Evolutionary conservation across 1,140 invertebrate genomes (phyloP), one percentile per base, ranked within the genome.

Genomic region (Drosophila oshimai): DNA sequence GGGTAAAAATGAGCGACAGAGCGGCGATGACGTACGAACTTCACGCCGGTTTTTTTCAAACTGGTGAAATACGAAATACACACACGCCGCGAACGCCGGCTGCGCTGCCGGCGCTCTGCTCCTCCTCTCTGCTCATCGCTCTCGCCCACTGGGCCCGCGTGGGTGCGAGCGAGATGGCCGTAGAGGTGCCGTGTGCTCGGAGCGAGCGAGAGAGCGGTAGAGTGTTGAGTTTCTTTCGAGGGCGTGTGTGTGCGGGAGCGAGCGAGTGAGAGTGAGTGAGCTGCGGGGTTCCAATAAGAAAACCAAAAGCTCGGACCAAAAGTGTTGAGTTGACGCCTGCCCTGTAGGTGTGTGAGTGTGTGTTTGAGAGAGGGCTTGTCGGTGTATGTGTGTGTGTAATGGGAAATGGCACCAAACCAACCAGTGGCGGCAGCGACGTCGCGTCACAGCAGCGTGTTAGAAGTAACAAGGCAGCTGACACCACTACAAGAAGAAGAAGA

Each of bases 41-140:
- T 69, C 73, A 89, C 88, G 90, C 90, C 89, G 89, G 89, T 90
- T 89, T 89, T 70, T 79, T 90, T 62, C 78, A 80, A 89, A 90
- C 90, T 90, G 89, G 87, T n/a, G n/a, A 81, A 87, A 84, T 28
- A 53, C 45, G 53, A 57, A 57, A 57, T 44, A 86, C 68, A 74
- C 73, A 83, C 70, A 72, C 50, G 69, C 62, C 70, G 31, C 55
- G 45, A 44, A 61, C 72, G 70, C 68, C 67, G 80, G 34, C 54
- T 49, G 58, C 51, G 49, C 64, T 47, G 50, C 6, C 4, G 36
- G 6, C 26, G 54, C n/a, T 46, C 39, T 7, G n/a, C 37, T 39
- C 5, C 36, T 22, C 22, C 22, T 22, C 22, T 22, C 22, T 22
- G 22, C 5, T 22, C 2, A 22, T 55, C 57, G 71, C 57, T 46